Percentiles rank a stretch among this genome's conserved stretches.
These are phyloP conservation scores for Bradypodion pumilum DNA, from an alignment of 2,797 vertebrate genomes.

Conservation along the genomic window DNA sequence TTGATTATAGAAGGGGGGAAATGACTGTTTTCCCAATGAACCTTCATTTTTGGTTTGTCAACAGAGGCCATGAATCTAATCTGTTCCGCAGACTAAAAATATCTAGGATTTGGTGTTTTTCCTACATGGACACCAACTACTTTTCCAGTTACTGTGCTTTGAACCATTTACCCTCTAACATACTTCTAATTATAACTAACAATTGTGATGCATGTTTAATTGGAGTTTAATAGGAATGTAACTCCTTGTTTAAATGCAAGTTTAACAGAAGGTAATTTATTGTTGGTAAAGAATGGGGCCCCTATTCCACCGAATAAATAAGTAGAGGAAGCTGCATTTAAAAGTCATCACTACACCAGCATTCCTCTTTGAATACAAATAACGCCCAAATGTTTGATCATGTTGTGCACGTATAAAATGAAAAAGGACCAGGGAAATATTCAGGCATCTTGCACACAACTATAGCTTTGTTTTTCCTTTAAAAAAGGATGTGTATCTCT, in stretches of 20 bases:
- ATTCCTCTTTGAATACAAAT: constrained; percentile 46
- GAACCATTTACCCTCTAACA: constrained; percentile 48
- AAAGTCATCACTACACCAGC: constrained; percentile 30
- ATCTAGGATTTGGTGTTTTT: background rate
- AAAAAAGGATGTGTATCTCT: background rate
- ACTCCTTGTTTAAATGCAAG: constrained; percentile 58
- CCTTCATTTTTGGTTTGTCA: background rate
- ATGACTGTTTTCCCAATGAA: background rate
- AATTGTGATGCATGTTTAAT: constrained; percentile 64
- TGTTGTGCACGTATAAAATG: constrained; percentile 21
- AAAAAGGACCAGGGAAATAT: constrained; percentile 28
- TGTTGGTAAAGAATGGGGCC: constrained; percentile 40
- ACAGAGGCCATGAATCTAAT: background rate
- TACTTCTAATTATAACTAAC: constrained; percentile 68
- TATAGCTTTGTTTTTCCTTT: background rate
- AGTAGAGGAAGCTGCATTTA: constrained; percentile 50
- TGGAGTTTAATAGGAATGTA: constrained; percentile 66
- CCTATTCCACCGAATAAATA: constrained; percentile 53
- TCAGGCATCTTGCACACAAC: constrained; percentile 1
- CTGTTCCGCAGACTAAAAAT: constrained; percentile 6
- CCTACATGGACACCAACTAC: constrained; percentile 26
- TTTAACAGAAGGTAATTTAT: constrained; percentile 65
- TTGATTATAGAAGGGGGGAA: background rate
- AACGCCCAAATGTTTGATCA: constrained; percentile 40
- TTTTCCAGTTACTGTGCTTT: constrained; percentile 44